These are phyloP conservation scores for Carapus acus DNA, from an alignment of 2,797 vertebrate species.

Conservation along the genomic window DNA sequence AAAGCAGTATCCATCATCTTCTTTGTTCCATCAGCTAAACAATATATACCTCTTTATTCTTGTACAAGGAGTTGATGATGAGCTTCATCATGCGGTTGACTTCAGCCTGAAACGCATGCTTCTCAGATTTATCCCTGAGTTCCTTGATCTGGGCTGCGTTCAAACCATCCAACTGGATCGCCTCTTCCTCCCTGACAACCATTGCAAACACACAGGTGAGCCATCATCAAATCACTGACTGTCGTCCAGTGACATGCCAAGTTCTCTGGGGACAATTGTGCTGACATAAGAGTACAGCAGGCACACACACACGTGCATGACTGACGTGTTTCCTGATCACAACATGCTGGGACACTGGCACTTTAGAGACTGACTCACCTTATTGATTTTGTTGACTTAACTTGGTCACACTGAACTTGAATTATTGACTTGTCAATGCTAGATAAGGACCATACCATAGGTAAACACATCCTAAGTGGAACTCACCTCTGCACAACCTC, in stretches of 20 bases:
- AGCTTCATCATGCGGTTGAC: constrained; percentile 99
- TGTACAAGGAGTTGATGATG: constrained; percentile 98
- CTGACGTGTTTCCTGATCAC: too few species aligned
- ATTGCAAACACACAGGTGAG: constrained; percentile 4
- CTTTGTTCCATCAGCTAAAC: too few species aligned
- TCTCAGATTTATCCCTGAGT: constrained; percentile 94
- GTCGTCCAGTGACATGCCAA: constrained; percentile 6
- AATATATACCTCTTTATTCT: constrained; percentile 99
- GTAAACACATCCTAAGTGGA: neutral
- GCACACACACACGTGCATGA: too few species aligned
- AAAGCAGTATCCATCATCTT: too few species aligned
- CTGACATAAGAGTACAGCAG: neutral
- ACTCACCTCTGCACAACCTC: constrained; percentile 92
- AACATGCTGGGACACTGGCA: too few species aligned
- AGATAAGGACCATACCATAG: constrained; percentile 2
- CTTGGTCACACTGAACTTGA: constrained; percentile 42
- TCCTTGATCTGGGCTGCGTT: constrained; percentile 97
- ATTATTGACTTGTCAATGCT: constrained; percentile 12
- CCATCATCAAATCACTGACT: constrained; percentile 1
- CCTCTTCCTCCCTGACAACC: constrained; percentile 87
- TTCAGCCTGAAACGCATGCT: constrained; percentile 95
- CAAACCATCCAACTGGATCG: constrained; percentile 94
- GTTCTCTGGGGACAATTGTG: neutral
- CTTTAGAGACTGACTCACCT: neutral
- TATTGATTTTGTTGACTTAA: neutral